Base-by-base conservation (phyloP, 2,113 vertebrate species). In the Ploceus nigricollis region DNA sequence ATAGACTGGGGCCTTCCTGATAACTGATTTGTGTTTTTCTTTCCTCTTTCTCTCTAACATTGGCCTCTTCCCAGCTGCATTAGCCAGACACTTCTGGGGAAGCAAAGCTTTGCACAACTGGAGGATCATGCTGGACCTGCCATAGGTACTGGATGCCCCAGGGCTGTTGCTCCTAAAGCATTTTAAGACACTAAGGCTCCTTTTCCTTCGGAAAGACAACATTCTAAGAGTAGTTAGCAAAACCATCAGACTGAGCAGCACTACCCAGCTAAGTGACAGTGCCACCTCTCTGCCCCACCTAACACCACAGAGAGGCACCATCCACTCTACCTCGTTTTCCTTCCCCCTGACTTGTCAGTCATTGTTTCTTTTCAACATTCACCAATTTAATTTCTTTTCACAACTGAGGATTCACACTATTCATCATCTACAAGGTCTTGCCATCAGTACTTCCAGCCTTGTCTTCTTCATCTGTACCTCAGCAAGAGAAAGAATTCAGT, bases 181-280 rank as follows among this genome's bases (percentile, higher is more conserved):
- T 19, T 91, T 82, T 65, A 71, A 44, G 40, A 58, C 7, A 73
- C 54, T 83, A 93, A 82, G 3, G 3, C 22, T 75, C 22, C 11
- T 56, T 75, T 85, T 63, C 17, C 51, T 72, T 58, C 27, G 10
- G 53, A 78, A 89, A n/a, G 23, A 57, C 79, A 73, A 39, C 25
- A 31, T 33, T 44, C 39, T 47, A 53, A 31, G 39, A 90, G 42
- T 21, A 33, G 35, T 51, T 66, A 73, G 33, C 24, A 83, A 91
- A 90, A 73, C n/a, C 4, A 0, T 7, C 0, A 0, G n/a, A 37
- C 33, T 48, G 75, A 71, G 53, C 3, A 1, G 65, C 37, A 45
- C 31, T 48, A 54, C 33, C 30, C 56, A 71, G 47, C 42, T 54
- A 30, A 90, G 45, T 2, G 2, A 57, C 30, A 48, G 25, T 56